phyloP scores from a whole-genome alignment of 1,140 invertebrate species.

The Drosophila asahinai region DNA sequence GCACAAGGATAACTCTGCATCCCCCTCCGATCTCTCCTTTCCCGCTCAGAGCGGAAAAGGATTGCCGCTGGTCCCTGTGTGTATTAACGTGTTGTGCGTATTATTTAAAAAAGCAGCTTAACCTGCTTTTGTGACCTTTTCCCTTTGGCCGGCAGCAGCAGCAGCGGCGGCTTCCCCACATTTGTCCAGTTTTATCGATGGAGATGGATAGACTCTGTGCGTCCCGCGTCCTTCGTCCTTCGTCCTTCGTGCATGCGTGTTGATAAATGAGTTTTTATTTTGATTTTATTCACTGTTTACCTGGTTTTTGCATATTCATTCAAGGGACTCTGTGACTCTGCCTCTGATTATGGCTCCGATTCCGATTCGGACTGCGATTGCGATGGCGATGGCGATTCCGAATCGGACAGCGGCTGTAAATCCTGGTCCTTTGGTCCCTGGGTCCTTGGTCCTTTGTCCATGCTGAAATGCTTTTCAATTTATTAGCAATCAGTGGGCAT shows the following conservation, averaged over 20 bases:
- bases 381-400: background rate
- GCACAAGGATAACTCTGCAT: background rate
- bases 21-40: background rate
- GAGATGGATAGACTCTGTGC: slow-evolving; percentile 20
- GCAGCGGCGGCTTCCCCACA: slow-evolving; percentile 40
- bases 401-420: slow-evolving; percentile 23
- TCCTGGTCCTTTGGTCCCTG: slow-evolving; percentile 18
- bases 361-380: background rate
- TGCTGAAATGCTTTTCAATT: slow-evolving; percentile 66
- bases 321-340: slow-evolving; percentile 3
- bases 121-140: slow-evolving; percentile 83
- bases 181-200: slow-evolving; percentile 27
- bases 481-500: slow-evolving; percentile 69
- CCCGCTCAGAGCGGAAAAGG: background rate
- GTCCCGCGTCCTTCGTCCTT: too few species aligned
- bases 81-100: slow-evolving; percentile 73
- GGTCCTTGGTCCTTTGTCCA: slow-evolving; percentile 3
- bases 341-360: slow-evolving; percentile 1
- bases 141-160: slow-evolving; percentile 58
- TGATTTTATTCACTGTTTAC: slow-evolving; percentile 79
- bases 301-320: slow-evolving; percentile 66
- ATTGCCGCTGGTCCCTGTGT: slow-evolving; percentile 11
- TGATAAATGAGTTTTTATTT: slow-evolving; percentile 83
- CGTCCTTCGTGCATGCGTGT: slow-evolving; percentile 29
- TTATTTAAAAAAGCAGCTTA: slow-evolving; percentile 82